These are phyloP conservation scores for Cepaea hortensis DNA, from an alignment of 2,888 invertebrate genomes.

Conservation along the genomic window DNA sequence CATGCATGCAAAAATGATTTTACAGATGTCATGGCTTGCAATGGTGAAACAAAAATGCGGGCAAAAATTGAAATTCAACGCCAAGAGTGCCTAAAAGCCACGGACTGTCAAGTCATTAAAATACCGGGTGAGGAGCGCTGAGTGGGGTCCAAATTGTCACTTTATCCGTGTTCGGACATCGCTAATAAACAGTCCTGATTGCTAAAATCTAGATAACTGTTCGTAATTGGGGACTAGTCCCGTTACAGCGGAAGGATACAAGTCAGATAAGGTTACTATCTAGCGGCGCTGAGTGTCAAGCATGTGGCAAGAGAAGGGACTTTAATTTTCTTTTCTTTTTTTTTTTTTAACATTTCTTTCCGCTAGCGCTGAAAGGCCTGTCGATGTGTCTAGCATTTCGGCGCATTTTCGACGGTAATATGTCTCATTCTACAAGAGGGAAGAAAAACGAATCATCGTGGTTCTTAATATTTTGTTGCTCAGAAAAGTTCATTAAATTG, in stretches of 20 bases:
- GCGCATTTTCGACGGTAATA: background rate
- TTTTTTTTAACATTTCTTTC: background rate
- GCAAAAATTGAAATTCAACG: slow-evolving; percentile 15
- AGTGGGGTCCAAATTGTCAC: slow-evolving; percentile 30
- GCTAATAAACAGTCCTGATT: slow-evolving; percentile 43
- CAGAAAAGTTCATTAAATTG: no score
- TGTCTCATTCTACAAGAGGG: background rate
- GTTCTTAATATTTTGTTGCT: no score
- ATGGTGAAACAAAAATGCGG: background rate
- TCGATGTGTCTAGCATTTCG: slow-evolving; percentile 20
- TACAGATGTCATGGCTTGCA: background rate
- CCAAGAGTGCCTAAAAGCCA: slow-evolving; percentile 16
- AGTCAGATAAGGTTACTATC: slow-evolving; percentile 39
- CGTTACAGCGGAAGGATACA: slow-evolving; percentile 41
- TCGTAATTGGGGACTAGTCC: slow-evolving; percentile 45
- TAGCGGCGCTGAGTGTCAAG: slow-evolving; percentile 38
- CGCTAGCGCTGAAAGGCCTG: background rate
- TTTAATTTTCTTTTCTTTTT: background rate
- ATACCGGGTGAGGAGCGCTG: slow-evolving; percentile 8
- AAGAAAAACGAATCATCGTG: no score
- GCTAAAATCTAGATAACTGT: slow-evolving; percentile 27
- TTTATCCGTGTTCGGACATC: slow-evolving; percentile 24
- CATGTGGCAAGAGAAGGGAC: slow-evolving; percentile 25
- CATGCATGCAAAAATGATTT: background rate
- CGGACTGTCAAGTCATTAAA: slow-evolving; percentile 33